phyloP scores from a whole-genome alignment of 30 jellyfish, hydroid and myxozoan species.

The Rhopilema esculentum region DNA sequence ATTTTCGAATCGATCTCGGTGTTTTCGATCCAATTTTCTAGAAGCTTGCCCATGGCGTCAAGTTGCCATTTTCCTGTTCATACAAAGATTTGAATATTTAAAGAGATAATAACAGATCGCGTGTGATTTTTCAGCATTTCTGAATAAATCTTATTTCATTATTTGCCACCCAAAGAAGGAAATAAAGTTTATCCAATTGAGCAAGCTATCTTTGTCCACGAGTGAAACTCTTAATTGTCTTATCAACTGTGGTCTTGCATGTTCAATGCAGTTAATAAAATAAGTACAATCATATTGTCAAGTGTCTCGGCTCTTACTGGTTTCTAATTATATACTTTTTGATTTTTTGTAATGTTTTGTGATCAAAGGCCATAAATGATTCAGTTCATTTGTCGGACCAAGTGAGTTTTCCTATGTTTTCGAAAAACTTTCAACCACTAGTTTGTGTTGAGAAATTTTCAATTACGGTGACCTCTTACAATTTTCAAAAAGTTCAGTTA shows the following conservation, averaged over 20 bases:
- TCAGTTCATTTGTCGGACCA: neutral
- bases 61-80: neutral
- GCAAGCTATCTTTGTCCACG: neutral
- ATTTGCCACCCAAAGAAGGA: conserved; percentile 48
- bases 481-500: neutral
- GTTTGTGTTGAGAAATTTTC: neutral
- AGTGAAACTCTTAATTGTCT: conserved; percentile 18
- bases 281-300: too few relatives aligned
- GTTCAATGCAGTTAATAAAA: conserved; percentile 22
- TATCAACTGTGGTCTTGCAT: conserved; percentile 24
- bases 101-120: conserved; percentile 20
- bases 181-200: conserved; percentile 41
- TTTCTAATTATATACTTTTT: neutral
- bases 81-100: neutral
- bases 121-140: conserved; percentile 6
- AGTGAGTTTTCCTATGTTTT: neutral
- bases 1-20: too few relatives aligned
- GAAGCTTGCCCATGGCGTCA: too few relatives aligned
- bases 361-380: neutral
- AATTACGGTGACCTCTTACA: neutral
- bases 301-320: neutral
- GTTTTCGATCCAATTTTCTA: too few relatives aligned
- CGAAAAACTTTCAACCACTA: neutral
- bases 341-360: neutral
- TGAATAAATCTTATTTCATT: conserved; percentile 13